phyloP scores from a whole-genome alignment of 2,113 vertebrate genomes.

The Aplodontia rufa region DNA sequence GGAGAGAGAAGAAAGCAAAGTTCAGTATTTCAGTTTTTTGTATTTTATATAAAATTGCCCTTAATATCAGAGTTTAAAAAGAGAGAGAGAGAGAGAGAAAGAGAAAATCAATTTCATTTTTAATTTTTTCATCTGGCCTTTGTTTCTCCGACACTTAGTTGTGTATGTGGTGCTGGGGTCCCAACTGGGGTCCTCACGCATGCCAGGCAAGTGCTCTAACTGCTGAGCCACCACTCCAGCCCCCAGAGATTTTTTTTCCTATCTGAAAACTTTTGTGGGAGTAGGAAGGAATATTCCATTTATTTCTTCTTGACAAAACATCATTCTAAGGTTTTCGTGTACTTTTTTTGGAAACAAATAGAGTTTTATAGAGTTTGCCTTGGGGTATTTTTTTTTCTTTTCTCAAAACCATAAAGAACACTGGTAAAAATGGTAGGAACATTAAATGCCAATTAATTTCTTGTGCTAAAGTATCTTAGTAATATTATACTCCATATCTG shows the following conservation, averaged over 20 bases:
- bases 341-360: neutral
- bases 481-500: neutral
- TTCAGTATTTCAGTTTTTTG: conserved; percentile 17
- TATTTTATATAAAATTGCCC: conserved; percentile 36
- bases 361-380: conserved; percentile 11
- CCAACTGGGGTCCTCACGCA: no score
- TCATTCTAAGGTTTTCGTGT: neutral
- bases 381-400: neutral
- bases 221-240: no score
- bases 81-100: no score
- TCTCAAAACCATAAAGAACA: neutral
- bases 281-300: neutral
- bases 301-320: neutral
- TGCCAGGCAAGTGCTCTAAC: no score
- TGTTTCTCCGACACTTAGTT: no score
- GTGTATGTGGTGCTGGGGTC: no score
- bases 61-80: neutral
- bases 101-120: no score
- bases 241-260: conserved; percentile 17
- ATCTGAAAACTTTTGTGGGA: neutral
- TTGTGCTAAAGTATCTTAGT: neutral
- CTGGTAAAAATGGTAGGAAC: neutral
- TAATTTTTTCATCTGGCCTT: no score
- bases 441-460: neutral
- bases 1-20: conserved; percentile 49